Evolutionary conservation across 2,113 vertebrate genomes (phyloP).

Genomic region (Felis catus): DNA sequence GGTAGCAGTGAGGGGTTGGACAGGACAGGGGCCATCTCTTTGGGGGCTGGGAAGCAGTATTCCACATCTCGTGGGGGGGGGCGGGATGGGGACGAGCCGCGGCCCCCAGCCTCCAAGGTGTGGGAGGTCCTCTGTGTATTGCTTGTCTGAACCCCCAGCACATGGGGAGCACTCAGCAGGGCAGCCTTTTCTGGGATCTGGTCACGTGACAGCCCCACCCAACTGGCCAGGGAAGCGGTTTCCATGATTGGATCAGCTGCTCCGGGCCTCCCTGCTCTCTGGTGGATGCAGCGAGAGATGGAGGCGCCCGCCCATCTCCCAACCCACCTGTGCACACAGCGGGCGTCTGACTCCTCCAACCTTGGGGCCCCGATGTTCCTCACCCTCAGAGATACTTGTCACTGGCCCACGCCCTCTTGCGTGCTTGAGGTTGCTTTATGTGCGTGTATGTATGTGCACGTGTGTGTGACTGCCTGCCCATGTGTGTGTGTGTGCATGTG

Average conservation of each 20-base stretch:
- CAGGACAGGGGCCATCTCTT: background rate
- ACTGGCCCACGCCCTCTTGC: background rate
- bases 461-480: too few relatives aligned
- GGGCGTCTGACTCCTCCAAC: background rate
- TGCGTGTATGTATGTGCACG: fast-evolving
- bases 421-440: too few relatives aligned
- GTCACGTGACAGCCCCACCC: background rate
- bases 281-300: fast-evolving
- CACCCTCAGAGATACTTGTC: background rate
- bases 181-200: background rate
- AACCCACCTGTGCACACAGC: too few relatives aligned
- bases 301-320: too few relatives aligned
- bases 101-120: background rate
- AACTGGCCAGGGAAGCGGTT: background rate
- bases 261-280: background rate
- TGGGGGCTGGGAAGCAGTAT: background rate
- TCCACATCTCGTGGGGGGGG: background rate
- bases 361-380: background rate
- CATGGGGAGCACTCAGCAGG: background rate
- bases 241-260: background rate
- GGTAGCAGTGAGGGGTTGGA: background rate
- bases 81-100: fast-evolving
- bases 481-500: background rate
- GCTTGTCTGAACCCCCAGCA: background rate
- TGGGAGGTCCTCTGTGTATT: background rate